Conservation (phyloP, 2,113 vertebrate genomes). For the Hucho hucho region DNA sequence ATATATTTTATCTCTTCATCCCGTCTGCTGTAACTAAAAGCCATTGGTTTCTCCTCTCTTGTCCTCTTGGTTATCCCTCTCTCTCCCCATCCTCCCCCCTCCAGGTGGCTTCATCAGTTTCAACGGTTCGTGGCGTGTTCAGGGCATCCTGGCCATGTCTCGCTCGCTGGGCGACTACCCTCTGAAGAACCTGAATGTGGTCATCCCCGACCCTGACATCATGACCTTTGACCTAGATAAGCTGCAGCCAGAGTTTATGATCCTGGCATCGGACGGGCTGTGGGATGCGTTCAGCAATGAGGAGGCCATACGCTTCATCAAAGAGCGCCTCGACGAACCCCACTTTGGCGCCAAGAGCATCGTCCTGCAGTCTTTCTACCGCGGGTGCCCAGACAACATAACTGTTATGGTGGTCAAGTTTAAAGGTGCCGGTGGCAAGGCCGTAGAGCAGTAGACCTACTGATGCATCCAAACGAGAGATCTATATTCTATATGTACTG, state of each 20-base stretch:
- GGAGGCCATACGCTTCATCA: slow-evolving; percentile 95
- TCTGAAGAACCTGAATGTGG: slow-evolving; percentile 95
- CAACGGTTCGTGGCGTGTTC: slow-evolving; percentile 96
- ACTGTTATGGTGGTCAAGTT: slow-evolving; percentile 99
- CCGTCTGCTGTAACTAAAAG: neutral
- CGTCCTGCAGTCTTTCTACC: slow-evolving; percentile 96
- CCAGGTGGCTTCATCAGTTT: slow-evolving; percentile 99
- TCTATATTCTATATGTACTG: slow-evolving; percentile 36
- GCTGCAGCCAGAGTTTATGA: slow-evolving; percentile 97
- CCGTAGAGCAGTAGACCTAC: slow-evolving; percentile 76
- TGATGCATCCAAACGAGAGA: slow-evolving; percentile 14
- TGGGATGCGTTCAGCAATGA: slow-evolving; percentile 99
- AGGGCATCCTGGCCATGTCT: slow-evolving; percentile 98
- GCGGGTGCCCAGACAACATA: slow-evolving; percentile 97
- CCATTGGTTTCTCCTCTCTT: slow-evolving; percentile 11
- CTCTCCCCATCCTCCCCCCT: neutral
- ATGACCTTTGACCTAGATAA: slow-evolving; percentile 95
- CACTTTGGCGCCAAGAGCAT: slow-evolving; percentile 98
- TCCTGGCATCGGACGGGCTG: slow-evolving; percentile 94
- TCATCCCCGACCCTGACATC: slow-evolving; percentile 93
- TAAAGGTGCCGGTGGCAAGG: slow-evolving; percentile 83
- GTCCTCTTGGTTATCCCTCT: neutral
- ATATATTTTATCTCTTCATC: neutral
- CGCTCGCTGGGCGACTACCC: slow-evolving; percentile 96
- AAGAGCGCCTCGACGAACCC: slow-evolving; percentile 92